A percentile compares a stretch with the other conserved stretches of the same genome.
Evolutionary conservation across 2,113 vertebrate species (phyloP).

Genomic region (Aplodontia rufa): DNA sequence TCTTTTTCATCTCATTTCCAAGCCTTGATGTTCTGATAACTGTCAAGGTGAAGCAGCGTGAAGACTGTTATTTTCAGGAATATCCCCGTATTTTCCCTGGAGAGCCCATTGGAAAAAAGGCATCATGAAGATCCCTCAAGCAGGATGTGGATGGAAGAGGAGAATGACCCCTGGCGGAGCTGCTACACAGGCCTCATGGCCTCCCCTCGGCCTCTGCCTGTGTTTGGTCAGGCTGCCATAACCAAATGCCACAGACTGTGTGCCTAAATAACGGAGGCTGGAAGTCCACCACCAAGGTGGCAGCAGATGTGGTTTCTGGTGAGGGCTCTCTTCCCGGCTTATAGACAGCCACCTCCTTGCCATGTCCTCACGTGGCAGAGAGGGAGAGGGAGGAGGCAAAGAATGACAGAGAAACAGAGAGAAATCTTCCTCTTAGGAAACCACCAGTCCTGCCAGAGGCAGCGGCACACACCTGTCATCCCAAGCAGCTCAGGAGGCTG

Average conservation of each 20-base stretch:
- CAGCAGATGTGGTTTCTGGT: accelerated
- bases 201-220: not conserved
- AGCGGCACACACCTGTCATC: no score
- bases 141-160: accelerated
- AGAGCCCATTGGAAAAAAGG: not conserved
- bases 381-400: not conserved
- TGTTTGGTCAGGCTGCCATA: accelerated
- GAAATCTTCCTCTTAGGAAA: not conserved
- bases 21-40: not conserved
- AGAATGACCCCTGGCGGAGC: accelerated
- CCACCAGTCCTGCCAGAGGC: not conserved
- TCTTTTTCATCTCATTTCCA: not conserved
- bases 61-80: not conserved
- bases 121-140: no score
- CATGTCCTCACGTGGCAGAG: not conserved
- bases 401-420: not conserved
- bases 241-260: accelerated
- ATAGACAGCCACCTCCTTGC: not conserved
- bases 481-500: no score
- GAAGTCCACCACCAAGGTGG: not conserved
- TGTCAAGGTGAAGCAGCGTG: not conserved
- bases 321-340: not conserved
- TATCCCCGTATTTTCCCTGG: not conserved
- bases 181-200: accelerated
- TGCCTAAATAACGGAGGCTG: not conserved